phyloP scores from a whole-genome alignment of 2,888 invertebrate genomes.

The Ennomos fuscantarius region DNA sequence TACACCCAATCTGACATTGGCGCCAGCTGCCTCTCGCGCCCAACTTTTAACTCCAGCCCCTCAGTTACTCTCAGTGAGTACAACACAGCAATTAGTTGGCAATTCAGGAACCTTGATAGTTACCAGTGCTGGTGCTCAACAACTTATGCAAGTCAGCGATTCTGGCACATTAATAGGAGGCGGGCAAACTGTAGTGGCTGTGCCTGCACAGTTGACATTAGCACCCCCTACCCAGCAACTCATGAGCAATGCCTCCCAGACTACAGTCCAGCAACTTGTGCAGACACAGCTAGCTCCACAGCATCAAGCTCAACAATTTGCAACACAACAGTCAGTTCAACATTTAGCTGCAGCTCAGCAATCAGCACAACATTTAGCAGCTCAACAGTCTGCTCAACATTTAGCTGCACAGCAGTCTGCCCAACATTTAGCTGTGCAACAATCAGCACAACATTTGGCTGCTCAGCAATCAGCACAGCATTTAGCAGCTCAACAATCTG shows the following conservation, averaged over 20 bases:
- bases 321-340: constrained; percentile 72
- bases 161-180: constrained; percentile 79
- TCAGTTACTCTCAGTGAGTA: constrained; percentile 78
- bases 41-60: constrained; percentile 78
- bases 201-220: constrained; percentile 77
- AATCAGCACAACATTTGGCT: constrained; percentile 63
- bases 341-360: constrained; percentile 49
- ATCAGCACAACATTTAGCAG: constrained; percentile 38
- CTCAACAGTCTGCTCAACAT: constrained; percentile 66
- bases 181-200: constrained; percentile 79
- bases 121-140: constrained; percentile 80
- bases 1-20: constrained; percentile 70
- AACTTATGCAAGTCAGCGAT: constrained; percentile 82
- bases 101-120: constrained; percentile 80
- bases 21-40: constrained; percentile 76
- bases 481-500: constrained; percentile 60
- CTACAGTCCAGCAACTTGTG: constrained; percentile 75
- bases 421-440: constrained; percentile 60
- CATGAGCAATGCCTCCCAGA: constrained; percentile 72
- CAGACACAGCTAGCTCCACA: constrained; percentile 72
- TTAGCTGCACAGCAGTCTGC: constrained; percentile 58
- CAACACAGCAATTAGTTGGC: constrained; percentile 78
- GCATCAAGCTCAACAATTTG: constrained; percentile 72
- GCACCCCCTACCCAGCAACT: constrained; percentile 73
- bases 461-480: constrained; percentile 66